These are phyloP conservation scores for Gopherus flavomarginatus DNA, from an alignment of 2,113 vertebrate genomes.

Conservation along the genomic window DNA sequence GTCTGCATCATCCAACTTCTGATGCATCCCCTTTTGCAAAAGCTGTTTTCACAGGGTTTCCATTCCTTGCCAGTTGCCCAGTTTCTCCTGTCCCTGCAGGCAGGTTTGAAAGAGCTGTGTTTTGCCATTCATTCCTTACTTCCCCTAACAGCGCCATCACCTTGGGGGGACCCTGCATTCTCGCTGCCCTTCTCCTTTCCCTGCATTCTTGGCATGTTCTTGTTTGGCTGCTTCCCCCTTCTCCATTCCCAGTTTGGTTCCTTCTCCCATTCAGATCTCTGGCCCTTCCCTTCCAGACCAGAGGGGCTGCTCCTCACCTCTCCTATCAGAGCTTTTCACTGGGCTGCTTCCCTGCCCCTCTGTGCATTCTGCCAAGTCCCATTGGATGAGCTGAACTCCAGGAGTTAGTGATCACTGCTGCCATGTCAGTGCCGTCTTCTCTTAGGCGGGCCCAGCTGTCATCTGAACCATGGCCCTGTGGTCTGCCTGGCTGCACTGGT, in stretches of 20 bases:
- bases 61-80: background rate
- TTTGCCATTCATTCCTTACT: background rate
- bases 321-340: background rate
- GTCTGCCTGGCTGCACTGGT: background rate
- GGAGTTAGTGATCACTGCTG: background rate
- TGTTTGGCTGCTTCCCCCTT: background rate
- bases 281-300: background rate
- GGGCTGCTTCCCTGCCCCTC: background rate
- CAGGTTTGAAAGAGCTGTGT: background rate
- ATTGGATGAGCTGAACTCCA: background rate
- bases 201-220: background rate
- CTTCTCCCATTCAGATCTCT: background rate
- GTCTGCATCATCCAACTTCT: background rate
- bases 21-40: fast-evolving
- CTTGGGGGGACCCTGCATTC: background rate
- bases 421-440: background rate
- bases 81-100: background rate
- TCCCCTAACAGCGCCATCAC: no score
- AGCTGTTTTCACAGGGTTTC: background rate
- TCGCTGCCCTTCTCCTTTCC: background rate
- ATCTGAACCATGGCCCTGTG: background rate
- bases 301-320: background rate
- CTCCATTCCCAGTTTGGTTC: background rate
- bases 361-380: background rate
- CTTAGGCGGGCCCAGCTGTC: background rate